These are phyloP conservation scores for Sebastes umbrosus DNA, from an alignment of 2,797 vertebrate genomes.

Conservation along the genomic window DNA sequence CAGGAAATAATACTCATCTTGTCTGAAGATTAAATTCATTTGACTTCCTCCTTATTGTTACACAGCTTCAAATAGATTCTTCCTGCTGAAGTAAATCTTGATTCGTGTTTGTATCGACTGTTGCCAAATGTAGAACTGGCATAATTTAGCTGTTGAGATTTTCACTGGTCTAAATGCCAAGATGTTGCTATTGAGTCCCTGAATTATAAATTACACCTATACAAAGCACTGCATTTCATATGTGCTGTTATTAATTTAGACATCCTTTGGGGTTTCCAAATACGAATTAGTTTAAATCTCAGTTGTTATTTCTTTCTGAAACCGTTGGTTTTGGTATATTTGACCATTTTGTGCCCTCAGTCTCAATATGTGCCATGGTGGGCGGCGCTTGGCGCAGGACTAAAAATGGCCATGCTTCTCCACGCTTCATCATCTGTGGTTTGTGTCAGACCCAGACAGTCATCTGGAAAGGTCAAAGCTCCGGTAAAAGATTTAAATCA, in stretches of 20 bases:
- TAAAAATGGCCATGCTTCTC: constrained; percentile 71
- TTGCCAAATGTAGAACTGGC: constrained; percentile 24
- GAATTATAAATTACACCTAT: neutral
- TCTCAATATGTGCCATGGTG: neutral
- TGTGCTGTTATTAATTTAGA: neutral
- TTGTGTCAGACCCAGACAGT: constrained; percentile 78
- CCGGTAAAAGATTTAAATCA: constrained; percentile 82
- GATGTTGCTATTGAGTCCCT: neutral
- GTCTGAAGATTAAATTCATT: constrained; percentile 41
- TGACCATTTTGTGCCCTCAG: constrained; percentile 5
- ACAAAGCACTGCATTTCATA: neutral
- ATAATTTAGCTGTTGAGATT: constrained; percentile 23
- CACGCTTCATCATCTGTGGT: constrained; percentile 75
- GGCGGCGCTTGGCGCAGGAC: constrained; percentile 33
- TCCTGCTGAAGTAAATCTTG: constrained; percentile 1
- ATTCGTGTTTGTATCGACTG: constrained; percentile 22
- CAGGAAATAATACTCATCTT: constrained; percentile 41
- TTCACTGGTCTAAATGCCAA: neutral
- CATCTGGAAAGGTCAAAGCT: constrained; percentile 82
- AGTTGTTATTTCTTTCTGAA: neutral
- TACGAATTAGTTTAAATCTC: neutral
- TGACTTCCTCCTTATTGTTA: constrained; percentile 29
- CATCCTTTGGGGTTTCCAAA: neutral
- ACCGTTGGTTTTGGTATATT: neutral
- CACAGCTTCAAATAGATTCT: constrained; percentile 13